A percentile compares a stretch with the other conserved stretches of the same genome.
Evolutionary conservation across 2,113 vertebrate genomes (phyloP).

Genomic region (Macrotis lagotis): DNA sequence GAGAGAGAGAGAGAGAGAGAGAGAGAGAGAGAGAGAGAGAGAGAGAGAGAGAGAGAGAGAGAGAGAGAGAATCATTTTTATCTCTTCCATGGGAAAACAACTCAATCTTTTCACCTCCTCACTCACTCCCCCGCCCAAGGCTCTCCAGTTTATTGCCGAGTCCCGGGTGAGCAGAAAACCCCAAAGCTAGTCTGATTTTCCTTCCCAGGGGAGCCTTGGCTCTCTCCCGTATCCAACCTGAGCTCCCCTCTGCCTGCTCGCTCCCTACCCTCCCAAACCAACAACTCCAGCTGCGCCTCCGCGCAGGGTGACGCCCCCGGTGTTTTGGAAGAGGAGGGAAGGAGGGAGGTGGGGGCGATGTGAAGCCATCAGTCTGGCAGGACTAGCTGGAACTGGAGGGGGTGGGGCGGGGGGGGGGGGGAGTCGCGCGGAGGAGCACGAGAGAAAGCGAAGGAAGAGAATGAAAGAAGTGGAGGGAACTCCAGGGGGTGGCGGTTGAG

Average conservation of each 20-base stretch:
- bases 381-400: background rate
- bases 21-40: background rate
- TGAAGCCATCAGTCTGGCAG: background rate
- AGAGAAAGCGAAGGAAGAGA: background rate
- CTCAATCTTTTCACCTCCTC: background rate
- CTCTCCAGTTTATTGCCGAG: background rate
- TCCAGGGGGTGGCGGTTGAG: slow-evolving; percentile 41
- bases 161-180: slow-evolving; percentile 65
- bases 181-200: slow-evolving; percentile 52
- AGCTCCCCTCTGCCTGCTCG: slow-evolving; percentile 8
- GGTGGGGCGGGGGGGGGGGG: background rate
- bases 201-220: slow-evolving; percentile 59
- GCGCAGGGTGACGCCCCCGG: background rate
- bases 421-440: background rate
- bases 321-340: background rate
- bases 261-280: background rate
- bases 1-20: background rate
- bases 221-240: slow-evolving; percentile 60
- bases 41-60: background rate
- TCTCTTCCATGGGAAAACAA: background rate
- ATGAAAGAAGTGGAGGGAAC: background rate
- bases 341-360: background rate
- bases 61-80: background rate
- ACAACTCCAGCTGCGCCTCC: slow-evolving; percentile 44
- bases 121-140: background rate